Base-by-base conservation (phyloP, 2,113 vertebrate genomes). In the Centropus unirufus region DNA sequence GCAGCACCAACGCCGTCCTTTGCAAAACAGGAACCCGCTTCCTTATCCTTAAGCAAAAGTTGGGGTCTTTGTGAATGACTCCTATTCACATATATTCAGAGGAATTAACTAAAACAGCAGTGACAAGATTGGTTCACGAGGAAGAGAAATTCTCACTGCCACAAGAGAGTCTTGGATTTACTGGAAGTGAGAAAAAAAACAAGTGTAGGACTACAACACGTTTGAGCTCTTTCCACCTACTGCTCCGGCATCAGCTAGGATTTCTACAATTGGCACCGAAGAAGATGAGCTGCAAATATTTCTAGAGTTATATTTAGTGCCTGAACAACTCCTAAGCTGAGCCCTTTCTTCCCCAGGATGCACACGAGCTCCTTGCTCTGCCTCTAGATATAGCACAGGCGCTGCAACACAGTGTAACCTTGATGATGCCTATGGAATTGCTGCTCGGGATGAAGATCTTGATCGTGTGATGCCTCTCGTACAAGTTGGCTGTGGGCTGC, bases 21-120 rank as follows among this genome's bases (percentile, higher is more conserved):
- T 70, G 77, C 82, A 29, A 84, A 87, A 87, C 67, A 80, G 88
- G 79, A 83, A 86, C 46, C 36, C 30, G 87, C 66, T 76, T 40
- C 61, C 57, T 67, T 32, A 23, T 51, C 51, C 76, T 26, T 2
- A 42, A 66, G 87, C 84, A 62, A 85, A 58, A 85, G n/a, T 32
- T n/a, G 24, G 51, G 36, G 44, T 62, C 77, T 34, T n/a, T 46
- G 83, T 66, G 39, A 84, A 47, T 2, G 30, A 21, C 59, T 74
- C 42, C 79, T 58, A 62, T 5, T 91, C 76, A 92, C 58, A 26
- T 51, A 44, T 7, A 14, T 68, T 67, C 21, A 1, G n/a, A 27
- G 84, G 77, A 55, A 79, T 29, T 30, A n/a, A 34, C 44, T 74
- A 18, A 40, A 83, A 74, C 0, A 1, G 5, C 18, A 81, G 78